Base-by-base conservation (phyloP, 2,888 invertebrate species). In the Melangyna quadrimaculata region DNA sequence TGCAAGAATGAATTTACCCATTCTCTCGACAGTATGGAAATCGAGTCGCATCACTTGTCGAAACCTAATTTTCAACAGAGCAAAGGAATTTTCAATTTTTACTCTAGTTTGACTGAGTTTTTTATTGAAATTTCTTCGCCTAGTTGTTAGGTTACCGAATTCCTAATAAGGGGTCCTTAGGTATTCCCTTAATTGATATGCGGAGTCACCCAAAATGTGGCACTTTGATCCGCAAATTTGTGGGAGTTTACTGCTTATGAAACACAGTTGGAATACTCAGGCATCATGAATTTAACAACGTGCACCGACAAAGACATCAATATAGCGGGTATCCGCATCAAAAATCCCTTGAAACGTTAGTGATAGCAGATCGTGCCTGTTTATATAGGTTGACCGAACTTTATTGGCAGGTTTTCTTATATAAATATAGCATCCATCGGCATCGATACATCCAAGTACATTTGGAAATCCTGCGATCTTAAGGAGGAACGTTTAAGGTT, bases 271-370 rank as follows among this genome's bases (percentile, higher is more conserved):
- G 32, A 32, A 32, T 32, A 32, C 32, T 32, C 89, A 65, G 0
- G 88, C 67, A 80, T 90, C 89, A 75, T 90, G 89, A 9, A 90
- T 88, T 88, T 90, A 90, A 29, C 88, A 88, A 7, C 89, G 88
- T 2, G 83, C 19, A 7, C 90, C 90, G 17, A 88, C 88, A 81
- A 88, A 90, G 3, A 89, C 88, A 83, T 89, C 89, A 1, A 89
- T 70, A 79, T 89, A 90, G 57, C 69, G 78, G 70, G 87, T 88
- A 1, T 88, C 87, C 3, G 75, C 17, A 74, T 90, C 89, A 72
- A 89, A 91, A 43, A 90, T 89, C 10, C 88, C 89, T 82, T 90
- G 90, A 22, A 90, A 63, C 5, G 89, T 90, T 27, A 89, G 32
- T 10, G 78, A 87, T 19, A 74, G 27, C 3, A 45, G 24, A 48